Evolutionary conservation across 2,797 vertebrate genomes (phyloP).

Genomic region (Lagodon rhomboides): DNA sequence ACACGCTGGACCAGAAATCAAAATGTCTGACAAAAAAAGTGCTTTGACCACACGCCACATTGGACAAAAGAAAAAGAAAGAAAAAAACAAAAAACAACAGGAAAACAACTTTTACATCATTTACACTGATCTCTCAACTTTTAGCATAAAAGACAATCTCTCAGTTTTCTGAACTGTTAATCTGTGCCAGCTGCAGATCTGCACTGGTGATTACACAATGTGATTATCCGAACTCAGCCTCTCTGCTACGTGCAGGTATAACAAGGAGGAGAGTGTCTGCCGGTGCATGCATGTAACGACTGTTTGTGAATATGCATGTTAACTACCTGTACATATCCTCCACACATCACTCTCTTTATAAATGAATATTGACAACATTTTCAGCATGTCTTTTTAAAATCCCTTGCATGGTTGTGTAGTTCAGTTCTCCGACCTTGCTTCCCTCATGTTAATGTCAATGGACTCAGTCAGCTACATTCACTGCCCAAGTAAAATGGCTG

Average conservation of each 20-base stretch:
- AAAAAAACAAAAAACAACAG: slow-evolving; percentile 30
- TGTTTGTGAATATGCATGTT: slow-evolving; percentile 45
- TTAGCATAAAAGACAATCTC: slow-evolving; percentile 78
- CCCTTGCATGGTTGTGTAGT: slow-evolving; percentile 76
- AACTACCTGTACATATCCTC: slow-evolving; percentile 57
- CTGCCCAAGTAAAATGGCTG: slow-evolving; percentile 76
- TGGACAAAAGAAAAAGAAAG: slow-evolving; percentile 67
- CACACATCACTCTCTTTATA: slow-evolving; percentile 34
- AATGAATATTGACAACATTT: slow-evolving; percentile 60
- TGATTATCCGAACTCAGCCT: slow-evolving; percentile 72
- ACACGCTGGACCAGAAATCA: slow-evolving; percentile 35
- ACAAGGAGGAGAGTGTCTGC: slow-evolving; percentile 58
- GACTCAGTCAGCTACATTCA: slow-evolving; percentile 85
- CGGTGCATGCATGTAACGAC: slow-evolving; percentile 59
- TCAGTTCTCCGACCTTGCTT: slow-evolving; percentile 79
- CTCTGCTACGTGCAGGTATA: slow-evolving; percentile 67
- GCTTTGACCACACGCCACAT: slow-evolving; percentile 85
- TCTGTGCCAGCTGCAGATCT: slow-evolving; percentile 68
- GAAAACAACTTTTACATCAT: slow-evolving; percentile 63
- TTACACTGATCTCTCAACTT: slow-evolving; percentile 73
- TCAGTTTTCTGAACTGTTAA: slow-evolving; percentile 69
- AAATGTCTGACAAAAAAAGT: slow-evolving; percentile 76
- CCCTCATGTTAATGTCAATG: slow-evolving; percentile 77
- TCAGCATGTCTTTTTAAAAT: slow-evolving; percentile 68
- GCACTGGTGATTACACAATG: slow-evolving; percentile 66